Base-by-base conservation (phyloP, 2,888 invertebrate species). In the Actias luna region DNA sequence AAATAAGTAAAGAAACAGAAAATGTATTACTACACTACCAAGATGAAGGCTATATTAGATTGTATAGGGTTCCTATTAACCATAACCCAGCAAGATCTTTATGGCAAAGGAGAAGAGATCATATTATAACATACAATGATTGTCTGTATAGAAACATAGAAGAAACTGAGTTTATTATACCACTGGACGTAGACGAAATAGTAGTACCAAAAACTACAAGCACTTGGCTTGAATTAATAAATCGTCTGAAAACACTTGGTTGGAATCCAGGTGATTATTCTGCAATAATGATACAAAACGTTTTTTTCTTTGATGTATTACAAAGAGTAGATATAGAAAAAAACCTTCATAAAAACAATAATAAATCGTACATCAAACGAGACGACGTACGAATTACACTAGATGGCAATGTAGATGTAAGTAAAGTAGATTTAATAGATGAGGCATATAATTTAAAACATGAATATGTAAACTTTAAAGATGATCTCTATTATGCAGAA, bases 71-170 rank as follows among this genome's bases (percentile, higher is more conserved):
- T 78, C 93, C 93, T 75, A 88, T 94, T 79, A 94, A 94, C 62
- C 66, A 83, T 84, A 88, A 84, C 64, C 71, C 76, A 46, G 74
- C 80, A 33, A 80, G 86, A 73, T 80, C 85, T 65, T 76, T 93
- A 39, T 96, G 96, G 94, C 95, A 96, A 78, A 78, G 89, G 50
- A 94, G 96, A 75, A 91, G 96, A 71, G 94, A 96, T 84, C 96
- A 96, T 79, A 87, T 96, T 36, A 93, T 96, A 67, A 94, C 96
- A 0, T 96, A 96, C 82, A 96, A 96, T 81, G 96, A 96, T 80
- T 96, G 96, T 78, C 93, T 96, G 65, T 96, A 96, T 81, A 93
- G 95, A 79, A 95, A 95, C 85, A 85, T 96, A 61, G 86, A 93
- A 72, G 89, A 90, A 68, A 95, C 95, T 46, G 93, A 94, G 72